phyloP scores from a whole-genome alignment of 2,888 invertebrate species.

The Drosophila kokeensis region DNA sequence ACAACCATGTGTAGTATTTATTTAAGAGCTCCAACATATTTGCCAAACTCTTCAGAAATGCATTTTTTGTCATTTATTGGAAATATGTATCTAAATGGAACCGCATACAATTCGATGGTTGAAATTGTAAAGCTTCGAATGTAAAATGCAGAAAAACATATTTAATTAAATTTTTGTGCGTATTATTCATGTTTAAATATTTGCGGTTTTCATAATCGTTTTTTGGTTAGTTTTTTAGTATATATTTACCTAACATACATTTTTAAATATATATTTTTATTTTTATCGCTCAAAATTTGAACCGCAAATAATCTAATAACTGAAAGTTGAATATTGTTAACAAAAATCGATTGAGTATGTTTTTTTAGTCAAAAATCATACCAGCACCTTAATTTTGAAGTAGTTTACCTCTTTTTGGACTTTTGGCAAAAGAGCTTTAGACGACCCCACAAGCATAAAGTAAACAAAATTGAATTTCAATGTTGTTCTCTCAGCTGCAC shows the following conservation, averaged over 20 bases:
- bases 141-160: conserved; percentile 23
- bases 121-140: conserved; percentile 23
- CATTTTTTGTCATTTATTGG: conserved; percentile 38
- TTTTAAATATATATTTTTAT: not conserved
- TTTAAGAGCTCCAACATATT: conserved; percentile 69
- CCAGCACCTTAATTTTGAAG: conserved; percentile 9
- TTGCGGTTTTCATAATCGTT: not conserved
- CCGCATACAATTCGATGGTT: conserved; percentile 28
- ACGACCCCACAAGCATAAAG: conserved; percentile 31
- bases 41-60: conserved; percentile 71
- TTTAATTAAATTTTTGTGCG: conserved; percentile 47
- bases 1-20: conserved; percentile 54
- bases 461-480: conserved; percentile 62
- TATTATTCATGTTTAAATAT: not conserved
- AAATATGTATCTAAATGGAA: conserved; percentile 17
- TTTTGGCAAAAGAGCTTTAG: conserved; percentile 23
- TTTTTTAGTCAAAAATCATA: not conserved
- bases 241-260: too few relatives aligned
- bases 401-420: conserved; percentile 9
- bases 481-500: conserved; percentile 44
- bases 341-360: not conserved
- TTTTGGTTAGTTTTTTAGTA: not conserved
- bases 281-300: not conserved
- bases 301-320: not conserved
- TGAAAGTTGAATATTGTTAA: not conserved